These are phyloP conservation scores for Acanthopagrus latus DNA, from an alignment of 2,797 vertebrate genomes.

Conservation along the genomic window DNA sequence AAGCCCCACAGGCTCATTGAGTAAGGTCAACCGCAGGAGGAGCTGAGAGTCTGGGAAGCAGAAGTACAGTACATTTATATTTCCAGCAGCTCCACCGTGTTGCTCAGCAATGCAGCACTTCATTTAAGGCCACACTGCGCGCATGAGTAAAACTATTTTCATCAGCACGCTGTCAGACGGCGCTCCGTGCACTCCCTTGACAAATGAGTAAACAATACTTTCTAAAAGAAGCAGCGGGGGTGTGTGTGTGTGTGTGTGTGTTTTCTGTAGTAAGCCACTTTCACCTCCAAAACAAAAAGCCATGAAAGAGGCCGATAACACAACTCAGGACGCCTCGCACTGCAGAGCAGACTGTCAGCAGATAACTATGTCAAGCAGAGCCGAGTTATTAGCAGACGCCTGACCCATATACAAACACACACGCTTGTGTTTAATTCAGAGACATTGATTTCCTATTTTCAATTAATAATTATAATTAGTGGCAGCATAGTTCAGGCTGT, in stretches of 20 bases:
- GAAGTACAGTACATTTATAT: constrained; percentile 18
- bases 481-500: constrained; percentile 89
- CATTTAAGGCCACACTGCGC: constrained; percentile 40
- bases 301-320: constrained; percentile 28
- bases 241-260: background rate
- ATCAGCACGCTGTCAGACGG: constrained; percentile 61
- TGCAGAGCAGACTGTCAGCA: background rate
- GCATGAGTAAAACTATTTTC: constrained; percentile 48
- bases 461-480: constrained; percentile 99
- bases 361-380: constrained; percentile 37
- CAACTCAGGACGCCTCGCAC: background rate
- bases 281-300: constrained; percentile 21
- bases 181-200: constrained; percentile 34
- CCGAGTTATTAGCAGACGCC: constrained; percentile 35
- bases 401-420: constrained; percentile 67
- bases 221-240: constrained; percentile 21
- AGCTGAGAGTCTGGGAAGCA: background rate
- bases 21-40: constrained; percentile 2
- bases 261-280: constrained; percentile 22
- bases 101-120: constrained; percentile 24
- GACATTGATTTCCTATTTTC: constrained; percentile 96
- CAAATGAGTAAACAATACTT: constrained; percentile 61
- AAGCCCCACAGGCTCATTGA: constrained; percentile 22
- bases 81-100: background rate
- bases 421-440: constrained; percentile 86